Evolutionary conservation across 2,797 vertebrate genomes (phyloP).

Genomic region (Characodon lateralis): DNA sequence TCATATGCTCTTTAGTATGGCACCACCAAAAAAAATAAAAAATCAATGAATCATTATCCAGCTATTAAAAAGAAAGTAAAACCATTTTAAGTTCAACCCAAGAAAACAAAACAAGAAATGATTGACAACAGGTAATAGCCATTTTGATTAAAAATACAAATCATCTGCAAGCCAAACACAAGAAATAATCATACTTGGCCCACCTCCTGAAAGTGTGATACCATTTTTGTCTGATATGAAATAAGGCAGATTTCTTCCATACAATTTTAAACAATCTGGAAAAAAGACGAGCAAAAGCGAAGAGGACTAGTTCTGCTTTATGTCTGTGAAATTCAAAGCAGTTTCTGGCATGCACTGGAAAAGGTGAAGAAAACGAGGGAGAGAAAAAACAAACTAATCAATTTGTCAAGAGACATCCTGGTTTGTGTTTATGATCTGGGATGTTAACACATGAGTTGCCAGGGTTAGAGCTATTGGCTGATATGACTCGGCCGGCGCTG

Average conservation of each 20-base stretch:
- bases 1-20: constrained; percentile 81
- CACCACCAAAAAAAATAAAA: constrained; percentile 80
- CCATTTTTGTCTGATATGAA: constrained; percentile 81
- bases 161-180: constrained; percentile 85
- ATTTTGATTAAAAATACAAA: constrained; percentile 82
- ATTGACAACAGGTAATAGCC: constrained; percentile 79
- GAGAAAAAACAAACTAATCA: constrained; percentile 59
- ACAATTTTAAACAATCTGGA: constrained; percentile 85
- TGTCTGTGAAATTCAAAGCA: constrained; percentile 85
- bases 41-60: constrained; percentile 70
- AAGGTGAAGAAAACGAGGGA: constrained; percentile 55
- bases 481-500: constrained; percentile 34
- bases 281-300: constrained; percentile 79
- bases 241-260: constrained; percentile 92
- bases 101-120: constrained; percentile 71
- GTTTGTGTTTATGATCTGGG: constrained; percentile 66
- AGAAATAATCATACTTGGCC: constrained; percentile 77
- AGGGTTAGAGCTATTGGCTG: constrained; percentile 32
- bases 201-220: constrained; percentile 62
- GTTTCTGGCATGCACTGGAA: constrained; percentile 86
- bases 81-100: constrained; percentile 48
- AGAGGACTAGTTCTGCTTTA: constrained; percentile 82
- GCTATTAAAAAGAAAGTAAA: constrained; percentile 69
- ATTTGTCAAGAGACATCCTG: constrained; percentile 77
- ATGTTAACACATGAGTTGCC: constrained; percentile 49